A percentile compares a stretch with the other conserved stretches of the same genome.
Conservation (phyloP, 2,888 invertebrate genomes). For the Drosophila melanosoma region DNA sequence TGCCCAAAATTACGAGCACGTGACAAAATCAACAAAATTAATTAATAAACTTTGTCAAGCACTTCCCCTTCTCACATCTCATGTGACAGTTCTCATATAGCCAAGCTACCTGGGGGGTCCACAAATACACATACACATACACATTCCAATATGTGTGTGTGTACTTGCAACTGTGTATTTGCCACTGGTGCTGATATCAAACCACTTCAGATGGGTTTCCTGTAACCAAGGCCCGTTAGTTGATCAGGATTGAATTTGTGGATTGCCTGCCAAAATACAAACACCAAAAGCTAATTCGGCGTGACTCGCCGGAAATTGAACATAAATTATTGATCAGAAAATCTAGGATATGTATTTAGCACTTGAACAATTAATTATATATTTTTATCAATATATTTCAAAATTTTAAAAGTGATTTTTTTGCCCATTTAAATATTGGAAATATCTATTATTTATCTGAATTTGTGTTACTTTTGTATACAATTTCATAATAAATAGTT, state of each 20-base stretch:
- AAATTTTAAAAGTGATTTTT: background rate
- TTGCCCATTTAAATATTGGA: too few relatives aligned
- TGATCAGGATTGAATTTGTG: slow-evolving; percentile 59
- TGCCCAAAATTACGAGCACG: slow-evolving; percentile 71
- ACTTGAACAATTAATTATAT: background rate
- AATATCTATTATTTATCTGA: background rate
- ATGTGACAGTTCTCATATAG: slow-evolving; percentile 72
- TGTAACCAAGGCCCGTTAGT: slow-evolving; percentile 29
- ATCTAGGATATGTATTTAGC: background rate
- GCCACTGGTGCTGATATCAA: slow-evolving; percentile 27
- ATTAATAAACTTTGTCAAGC: slow-evolving; percentile 78
- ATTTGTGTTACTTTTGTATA: background rate
- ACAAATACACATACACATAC: slow-evolving; percentile 24
- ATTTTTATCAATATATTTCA: background rate
- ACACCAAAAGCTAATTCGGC: slow-evolving; percentile 44
- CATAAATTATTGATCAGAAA: slow-evolving; percentile 17
- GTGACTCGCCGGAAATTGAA: slow-evolving; percentile 13
- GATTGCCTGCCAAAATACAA: slow-evolving; percentile 39
- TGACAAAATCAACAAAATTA: slow-evolving; percentile 81
- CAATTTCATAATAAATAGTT: background rate
- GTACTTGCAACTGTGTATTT: slow-evolving; percentile 10
- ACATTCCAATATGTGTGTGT: slow-evolving; percentile 1
- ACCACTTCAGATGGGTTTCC: slow-evolving; percentile 20
- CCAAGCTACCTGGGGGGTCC: slow-evolving; percentile 37
- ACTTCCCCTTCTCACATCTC: slow-evolving; percentile 71